Base-by-base conservation (phyloP, 2,113 vertebrate species). In the Petrocephalus zakoni region DNA sequence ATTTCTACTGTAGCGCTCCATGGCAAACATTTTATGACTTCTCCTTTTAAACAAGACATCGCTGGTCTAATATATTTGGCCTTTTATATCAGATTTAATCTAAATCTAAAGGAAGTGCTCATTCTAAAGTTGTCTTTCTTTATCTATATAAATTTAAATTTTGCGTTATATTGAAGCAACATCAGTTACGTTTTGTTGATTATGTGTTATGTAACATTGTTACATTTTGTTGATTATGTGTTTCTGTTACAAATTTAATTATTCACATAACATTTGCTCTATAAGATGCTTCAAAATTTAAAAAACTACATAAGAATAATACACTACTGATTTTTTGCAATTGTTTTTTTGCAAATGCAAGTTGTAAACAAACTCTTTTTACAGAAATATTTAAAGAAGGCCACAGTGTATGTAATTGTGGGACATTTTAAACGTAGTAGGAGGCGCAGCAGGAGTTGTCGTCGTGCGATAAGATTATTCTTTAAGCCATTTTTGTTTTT, bases 401-500 rank as follows among this genome's bases (percentile, higher is more conserved):
- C 17, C 84, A 29, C 17, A 64, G 47, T 61, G 21, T 87, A 17
- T 58, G 6, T 46, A 64, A 61, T 61, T 64, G 19, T 6, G 15
- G 37, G 56, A 9, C 25, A 47, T 64, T 61, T 61, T 47, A 46
- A 58, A 46, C 21, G 25, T 68, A 88, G 52, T 68, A 68, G 78
- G 87, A 88, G 58, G 37, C 56, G 56, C 75, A 56, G 85, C 87
- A 88, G 88, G 87, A 91, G 85, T 68, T 85, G 47, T 89, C 13
- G 86, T 88, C 88, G 87, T 52, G 34, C 53, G 88, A 88, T 84
- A 87, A 88, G 21, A 72, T 53, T 88, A 87, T 87, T 91, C 90
- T 68, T 46, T 89, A 58, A 86, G 85, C 37, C 87, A 90, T 83
- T 64, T 92, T 89, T 97, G 95, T 96, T 75, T 52, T 92, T 90